These are phyloP conservation scores for Tetragnatha versicolor DNA, from an alignment of 1,140 invertebrate species.

Conservation along the genomic window DNA sequence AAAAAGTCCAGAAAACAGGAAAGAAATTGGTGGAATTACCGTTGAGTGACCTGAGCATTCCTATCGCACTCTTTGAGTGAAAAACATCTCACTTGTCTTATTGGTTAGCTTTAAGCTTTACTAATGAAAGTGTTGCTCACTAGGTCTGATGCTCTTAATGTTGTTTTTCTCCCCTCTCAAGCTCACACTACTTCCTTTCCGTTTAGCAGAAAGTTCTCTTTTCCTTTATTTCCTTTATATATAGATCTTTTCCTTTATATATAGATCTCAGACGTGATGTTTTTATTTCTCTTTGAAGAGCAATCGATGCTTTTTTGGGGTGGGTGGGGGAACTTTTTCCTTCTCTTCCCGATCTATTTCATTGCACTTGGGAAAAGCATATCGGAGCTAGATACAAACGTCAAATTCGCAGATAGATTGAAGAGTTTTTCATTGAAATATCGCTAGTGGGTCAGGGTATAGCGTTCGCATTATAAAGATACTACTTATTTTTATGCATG, in stretches of 20 bases:
- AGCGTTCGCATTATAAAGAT: too few relatives aligned
- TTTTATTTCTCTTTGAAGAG: slow-evolving; percentile 46
- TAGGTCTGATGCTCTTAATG: slow-evolving; percentile 29
- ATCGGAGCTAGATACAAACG: slow-evolving; percentile 18
- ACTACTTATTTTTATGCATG: too few relatives aligned
- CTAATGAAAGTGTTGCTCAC: slow-evolving; percentile 53
- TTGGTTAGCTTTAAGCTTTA: slow-evolving; percentile 54
- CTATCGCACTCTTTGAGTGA: slow-evolving; percentile 39
- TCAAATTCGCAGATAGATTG: slow-evolving; percentile 27
- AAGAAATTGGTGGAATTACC: slow-evolving; percentile 46
- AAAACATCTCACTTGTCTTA: slow-evolving; percentile 48
- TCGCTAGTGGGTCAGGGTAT: too few relatives aligned
- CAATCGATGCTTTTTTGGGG: slow-evolving; percentile 47
- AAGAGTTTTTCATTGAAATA: slow-evolving; percentile 27
- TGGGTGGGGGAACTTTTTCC: slow-evolving; percentile 24
- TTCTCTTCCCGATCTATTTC: slow-evolving; percentile 25
- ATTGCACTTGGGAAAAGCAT: slow-evolving; percentile 5
- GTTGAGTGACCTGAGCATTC: slow-evolving; percentile 41
- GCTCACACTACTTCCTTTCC: slow-evolving; percentile 11
- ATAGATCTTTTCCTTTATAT: too few relatives aligned
- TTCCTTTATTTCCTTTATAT: slow-evolving; percentile 33
- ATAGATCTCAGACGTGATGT: slow-evolving; percentile 53
- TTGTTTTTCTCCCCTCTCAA: slow-evolving; percentile 13
- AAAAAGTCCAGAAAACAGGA: slow-evolving; percentile 7
- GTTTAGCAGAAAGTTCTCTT: slow-evolving; percentile 20